Evolutionary conservation across 2,797 vertebrate species (phyloP).

Genomic region (Diceros bicornis): DNA sequence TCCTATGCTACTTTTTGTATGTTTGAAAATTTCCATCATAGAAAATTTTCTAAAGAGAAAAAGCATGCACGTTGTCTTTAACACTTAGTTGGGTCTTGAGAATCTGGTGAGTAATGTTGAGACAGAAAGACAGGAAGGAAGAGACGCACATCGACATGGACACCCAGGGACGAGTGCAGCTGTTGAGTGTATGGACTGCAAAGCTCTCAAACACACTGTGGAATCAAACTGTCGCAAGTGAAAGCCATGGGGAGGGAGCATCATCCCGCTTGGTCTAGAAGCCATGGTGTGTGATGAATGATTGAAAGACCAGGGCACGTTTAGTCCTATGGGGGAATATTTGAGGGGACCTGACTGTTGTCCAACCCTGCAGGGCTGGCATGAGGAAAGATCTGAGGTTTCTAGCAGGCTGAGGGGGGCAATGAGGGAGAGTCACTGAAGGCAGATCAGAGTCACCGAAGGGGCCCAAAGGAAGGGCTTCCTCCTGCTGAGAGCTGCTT

Average conservation of each 20-base stretch:
- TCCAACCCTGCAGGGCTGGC: background rate
- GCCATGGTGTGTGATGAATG: background rate
- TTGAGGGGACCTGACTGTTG: background rate
- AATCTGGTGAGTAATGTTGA: background rate
- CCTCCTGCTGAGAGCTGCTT: background rate
- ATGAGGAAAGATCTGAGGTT: background rate
- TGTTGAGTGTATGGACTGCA: rapidly evolving
- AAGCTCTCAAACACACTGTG: background rate
- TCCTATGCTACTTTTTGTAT: background rate
- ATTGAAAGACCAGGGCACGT: background rate
- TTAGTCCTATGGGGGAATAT: background rate
- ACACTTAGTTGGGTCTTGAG: background rate
- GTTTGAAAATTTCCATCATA: background rate
- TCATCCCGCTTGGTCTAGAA: background rate
- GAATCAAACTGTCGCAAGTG: background rate
- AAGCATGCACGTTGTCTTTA: background rate
- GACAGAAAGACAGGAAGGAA: background rate
- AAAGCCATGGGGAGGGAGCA: background rate
- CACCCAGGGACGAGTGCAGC: background rate
- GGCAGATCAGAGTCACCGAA: background rate
- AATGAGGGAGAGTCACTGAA: background rate
- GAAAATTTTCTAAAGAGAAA: background rate
- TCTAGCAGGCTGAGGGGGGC: background rate
- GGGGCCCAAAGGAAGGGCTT: background rate
- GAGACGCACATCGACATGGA: background rate